A percentile compares a stretch with the other conserved stretches of the same genome.
Conservation (phyloP, 2,797 vertebrate genomes). For the Paratrypauchen microcephalus region DNA sequence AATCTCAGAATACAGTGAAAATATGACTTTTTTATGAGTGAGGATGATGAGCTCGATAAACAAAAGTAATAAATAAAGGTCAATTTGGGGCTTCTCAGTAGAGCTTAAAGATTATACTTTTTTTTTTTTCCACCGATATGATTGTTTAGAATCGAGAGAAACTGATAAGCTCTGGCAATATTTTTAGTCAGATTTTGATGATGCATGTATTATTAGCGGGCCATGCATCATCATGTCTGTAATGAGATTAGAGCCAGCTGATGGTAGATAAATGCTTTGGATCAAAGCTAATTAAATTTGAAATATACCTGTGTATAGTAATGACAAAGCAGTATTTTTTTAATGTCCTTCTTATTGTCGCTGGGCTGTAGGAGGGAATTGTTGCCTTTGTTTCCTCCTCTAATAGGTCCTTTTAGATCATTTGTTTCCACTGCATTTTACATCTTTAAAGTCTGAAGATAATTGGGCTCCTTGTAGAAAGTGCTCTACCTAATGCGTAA, state of each 20-base stretch:
- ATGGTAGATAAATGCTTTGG: conserved; percentile 2
- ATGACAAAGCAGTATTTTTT: conserved; percentile 11
- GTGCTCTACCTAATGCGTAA: conserved; percentile 25
- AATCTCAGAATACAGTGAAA: no score
- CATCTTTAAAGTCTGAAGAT: conserved; percentile 16
- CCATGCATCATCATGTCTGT: not conserved
- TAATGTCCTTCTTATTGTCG: conserved; percentile 27
- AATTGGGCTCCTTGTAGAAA: conserved; percentile 34
- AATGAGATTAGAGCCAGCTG: not conserved
- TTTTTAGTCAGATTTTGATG: no score
- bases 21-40: no score
- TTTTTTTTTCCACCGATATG: no score
- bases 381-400: conserved; percentile 7
- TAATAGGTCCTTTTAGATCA: conserved; percentile 37
- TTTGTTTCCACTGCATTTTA: conserved; percentile 22
- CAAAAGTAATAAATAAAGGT: no score
- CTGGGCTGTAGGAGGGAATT: conserved; percentile 18
- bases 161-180: no score
- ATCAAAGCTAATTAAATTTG: conserved; percentile 23
- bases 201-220: not conserved
- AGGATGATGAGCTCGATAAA: no score
- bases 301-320: conserved; percentile 10
- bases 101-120: no score
- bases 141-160: no score
- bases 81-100: no score